Evolutionary conservation across 2,113 vertebrate species (phyloP).

Genomic region (Nestor notabilis): DNA sequence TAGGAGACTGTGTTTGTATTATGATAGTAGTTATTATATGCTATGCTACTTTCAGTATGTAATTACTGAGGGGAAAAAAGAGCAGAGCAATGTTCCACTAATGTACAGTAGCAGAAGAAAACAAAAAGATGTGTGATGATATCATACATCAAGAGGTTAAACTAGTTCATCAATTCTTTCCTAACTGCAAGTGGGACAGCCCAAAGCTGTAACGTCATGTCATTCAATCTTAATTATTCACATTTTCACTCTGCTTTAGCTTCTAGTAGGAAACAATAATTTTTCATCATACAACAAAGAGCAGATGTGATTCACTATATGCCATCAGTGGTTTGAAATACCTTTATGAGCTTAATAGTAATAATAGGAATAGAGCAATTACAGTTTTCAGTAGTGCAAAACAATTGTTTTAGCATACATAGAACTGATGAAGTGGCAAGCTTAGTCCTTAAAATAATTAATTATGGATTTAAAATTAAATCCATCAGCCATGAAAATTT

Average conservation of each 20-base stretch:
- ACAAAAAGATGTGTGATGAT: constrained; percentile 31
- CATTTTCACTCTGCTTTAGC: background rate
- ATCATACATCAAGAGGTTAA: constrained; percentile 6
- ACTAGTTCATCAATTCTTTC: constrained; percentile 4
- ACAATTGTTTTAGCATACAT: background rate
- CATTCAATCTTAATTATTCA: constrained; percentile 8
- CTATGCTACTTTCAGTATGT: constrained; percentile 30
- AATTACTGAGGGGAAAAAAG: constrained; percentile 40
- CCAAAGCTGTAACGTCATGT: background rate
- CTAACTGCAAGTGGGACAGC: background rate
- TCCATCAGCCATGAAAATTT: background rate
- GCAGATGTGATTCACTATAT: background rate
- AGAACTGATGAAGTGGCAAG: constrained; percentile 9
- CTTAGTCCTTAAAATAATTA: constrained; percentile 37
- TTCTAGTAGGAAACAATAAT: constrained; percentile 25
- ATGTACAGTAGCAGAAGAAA: background rate
- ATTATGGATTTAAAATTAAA: constrained; percentile 23
- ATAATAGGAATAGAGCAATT: background rate
- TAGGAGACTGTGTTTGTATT: constrained; percentile 1
- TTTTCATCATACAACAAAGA: background rate
- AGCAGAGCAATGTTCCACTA: constrained; percentile 4
- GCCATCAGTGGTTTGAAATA: background rate
- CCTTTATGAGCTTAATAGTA: background rate
- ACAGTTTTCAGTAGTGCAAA: background rate
- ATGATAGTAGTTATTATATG: constrained; percentile 54